Percentiles rank a stretch among this genome's conserved stretches.
Evolutionary conservation across 2,797 vertebrate genomes (phyloP).

Genomic region (Pipistrellus nathusii): DNA sequence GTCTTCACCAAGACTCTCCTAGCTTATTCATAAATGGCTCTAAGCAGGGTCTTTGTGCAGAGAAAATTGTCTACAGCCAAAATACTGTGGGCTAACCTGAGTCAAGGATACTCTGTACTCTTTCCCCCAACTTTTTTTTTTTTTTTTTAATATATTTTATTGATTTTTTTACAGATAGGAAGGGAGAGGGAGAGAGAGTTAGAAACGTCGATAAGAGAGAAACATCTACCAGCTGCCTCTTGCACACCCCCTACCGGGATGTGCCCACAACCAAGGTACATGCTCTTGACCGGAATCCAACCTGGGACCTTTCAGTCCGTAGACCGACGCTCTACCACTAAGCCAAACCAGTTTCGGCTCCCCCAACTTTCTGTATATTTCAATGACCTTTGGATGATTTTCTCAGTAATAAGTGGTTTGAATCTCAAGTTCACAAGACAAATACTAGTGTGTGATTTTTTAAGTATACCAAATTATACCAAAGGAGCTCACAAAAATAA

Average conservation of each 20-base stretch:
- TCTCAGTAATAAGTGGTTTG: constrained; percentile 17
- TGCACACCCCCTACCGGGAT: no score
- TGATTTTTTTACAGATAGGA: no score
- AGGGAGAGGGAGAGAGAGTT: no score
- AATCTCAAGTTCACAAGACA: constrained; percentile 25
- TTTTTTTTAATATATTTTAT: no score
- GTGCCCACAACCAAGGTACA: no score
- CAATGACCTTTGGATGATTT: constrained; percentile 47
- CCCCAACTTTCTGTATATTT: constrained; percentile 46
- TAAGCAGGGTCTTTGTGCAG: constrained; percentile 71
- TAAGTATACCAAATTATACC: neutral
- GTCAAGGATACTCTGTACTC: constrained; percentile 18
- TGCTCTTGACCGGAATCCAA: no score
- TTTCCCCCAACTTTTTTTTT: constrained; percentile 59
- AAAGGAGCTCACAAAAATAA: constrained; percentile 44
- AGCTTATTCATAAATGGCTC: constrained; percentile 80
- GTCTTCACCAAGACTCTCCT: constrained; percentile 72
- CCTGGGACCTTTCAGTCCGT: no score
- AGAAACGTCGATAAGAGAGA: no score
- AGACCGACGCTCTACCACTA: no score
- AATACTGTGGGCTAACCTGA: constrained; percentile 46
- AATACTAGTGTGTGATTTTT: neutral
- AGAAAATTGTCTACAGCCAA: constrained; percentile 67
- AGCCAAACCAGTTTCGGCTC: no score
- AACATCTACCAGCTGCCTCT: no score